Evolutionary conservation across 2,113 vertebrate genomes (phyloP).

Genomic region (Notarius quadriscutis): DNA sequence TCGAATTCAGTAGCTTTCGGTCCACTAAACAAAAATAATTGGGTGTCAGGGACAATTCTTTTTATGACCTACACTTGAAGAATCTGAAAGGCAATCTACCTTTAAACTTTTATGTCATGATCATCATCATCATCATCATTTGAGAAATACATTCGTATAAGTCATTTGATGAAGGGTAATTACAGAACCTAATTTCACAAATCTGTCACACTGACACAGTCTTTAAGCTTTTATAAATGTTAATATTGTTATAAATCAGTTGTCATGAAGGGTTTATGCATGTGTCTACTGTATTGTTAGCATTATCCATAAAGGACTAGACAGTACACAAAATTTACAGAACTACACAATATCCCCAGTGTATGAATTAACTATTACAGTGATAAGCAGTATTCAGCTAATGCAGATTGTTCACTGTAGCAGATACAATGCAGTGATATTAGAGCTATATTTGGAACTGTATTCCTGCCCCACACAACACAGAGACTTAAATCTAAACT

Average conservation of each 20-base stretch:
- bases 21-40: too few relatives aligned
- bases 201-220: neutral
- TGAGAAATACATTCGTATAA: neutral
- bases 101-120: neutral
- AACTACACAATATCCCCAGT: constrained; percentile 1
- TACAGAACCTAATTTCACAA: neutral
- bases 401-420: neutral
- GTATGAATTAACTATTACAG: neutral
- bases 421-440: constrained; percentile 6
- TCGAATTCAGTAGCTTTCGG: too few relatives aligned
- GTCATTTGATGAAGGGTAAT: neutral
- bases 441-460: constrained; percentile 17
- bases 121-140: neutral
- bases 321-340: neutral
- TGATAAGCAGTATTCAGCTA: neutral
- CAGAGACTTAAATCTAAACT: neutral
- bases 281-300: neutral
- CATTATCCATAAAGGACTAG: neutral
- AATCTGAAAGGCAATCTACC: too few relatives aligned
- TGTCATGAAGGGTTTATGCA: neutral
- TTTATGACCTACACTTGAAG: too few relatives aligned
- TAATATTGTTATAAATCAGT: neutral
- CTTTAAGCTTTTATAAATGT: neutral
- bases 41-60: too few relatives aligned
- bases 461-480: neutral